A percentile compares a stretch with the other conserved stretches of the same genome.
These are phyloP conservation scores for Rhinogobius similis DNA, from an alignment of 2,113 vertebrate genomes.

Conservation along the genomic window DNA sequence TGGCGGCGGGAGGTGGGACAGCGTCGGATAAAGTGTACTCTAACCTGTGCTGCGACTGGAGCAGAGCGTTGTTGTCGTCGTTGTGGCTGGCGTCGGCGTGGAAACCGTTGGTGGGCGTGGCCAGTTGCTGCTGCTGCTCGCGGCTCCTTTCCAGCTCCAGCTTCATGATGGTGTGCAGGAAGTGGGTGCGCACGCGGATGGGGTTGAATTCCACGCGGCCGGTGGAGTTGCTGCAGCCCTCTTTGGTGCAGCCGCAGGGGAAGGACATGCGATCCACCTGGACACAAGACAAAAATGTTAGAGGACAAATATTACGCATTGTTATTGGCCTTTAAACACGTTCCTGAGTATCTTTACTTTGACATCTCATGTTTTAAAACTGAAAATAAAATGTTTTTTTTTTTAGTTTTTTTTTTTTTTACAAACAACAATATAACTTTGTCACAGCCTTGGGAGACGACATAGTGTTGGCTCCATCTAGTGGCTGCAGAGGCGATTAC, in stretches of 20 bases:
- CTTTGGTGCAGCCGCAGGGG: slow-evolving; percentile 96
- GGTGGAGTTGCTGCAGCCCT: slow-evolving; percentile 95
- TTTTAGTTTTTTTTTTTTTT: too few relatives aligned
- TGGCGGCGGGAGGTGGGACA: slow-evolving; percentile 82
- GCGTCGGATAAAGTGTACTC: slow-evolving; percentile 87
- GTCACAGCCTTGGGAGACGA: too few relatives aligned
- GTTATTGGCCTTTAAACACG: too few relatives aligned
- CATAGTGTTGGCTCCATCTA: too few relatives aligned
- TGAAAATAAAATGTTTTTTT: too few relatives aligned
- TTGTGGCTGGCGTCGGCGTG: slow-evolving; percentile 80
- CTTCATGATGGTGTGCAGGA: slow-evolving; percentile 99
- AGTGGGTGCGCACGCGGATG: slow-evolving; percentile 98
- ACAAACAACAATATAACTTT: too few relatives aligned
- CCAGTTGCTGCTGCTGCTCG: slow-evolving; percentile 88
- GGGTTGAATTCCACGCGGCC: slow-evolving; percentile 98
- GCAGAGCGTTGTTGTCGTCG: slow-evolving; percentile 74
- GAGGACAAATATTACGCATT: too few relatives aligned
- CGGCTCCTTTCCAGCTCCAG: slow-evolving; percentile 96
- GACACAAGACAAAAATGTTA: slow-evolving; percentile 43
- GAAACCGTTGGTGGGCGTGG: slow-evolving; percentile 84
- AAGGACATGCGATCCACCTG: slow-evolving; percentile 99
- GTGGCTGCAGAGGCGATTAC: too few relatives aligned
- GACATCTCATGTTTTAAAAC: too few relatives aligned
- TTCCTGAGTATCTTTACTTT: too few relatives aligned
- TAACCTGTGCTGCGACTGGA: slow-evolving; percentile 81